Percentiles rank a stretch among this genome's conserved stretches.
Conservation (phyloP, 2,113 vertebrate genomes). For the Mohoua ochrocephala region DNA sequence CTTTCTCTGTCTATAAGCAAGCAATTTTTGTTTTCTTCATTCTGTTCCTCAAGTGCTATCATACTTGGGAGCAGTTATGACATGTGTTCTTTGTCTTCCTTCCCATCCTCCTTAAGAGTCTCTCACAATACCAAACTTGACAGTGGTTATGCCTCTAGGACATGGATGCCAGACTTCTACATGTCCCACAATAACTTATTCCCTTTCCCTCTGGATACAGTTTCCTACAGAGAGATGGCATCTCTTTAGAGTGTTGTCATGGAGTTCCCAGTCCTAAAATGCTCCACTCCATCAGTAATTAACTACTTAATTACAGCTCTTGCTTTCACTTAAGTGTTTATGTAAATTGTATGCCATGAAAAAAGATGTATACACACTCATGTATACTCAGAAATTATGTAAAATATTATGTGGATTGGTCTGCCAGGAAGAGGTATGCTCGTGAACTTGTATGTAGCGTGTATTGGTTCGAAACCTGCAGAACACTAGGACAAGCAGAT, state of each 20-base stretch:
- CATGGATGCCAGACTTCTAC: not conserved
- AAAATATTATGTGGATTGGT: not conserved
- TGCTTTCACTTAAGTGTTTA: not conserved
- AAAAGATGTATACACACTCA: not conserved
- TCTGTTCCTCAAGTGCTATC: not conserved
- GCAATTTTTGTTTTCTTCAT: not conserved
- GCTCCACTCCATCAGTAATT: not conserved
- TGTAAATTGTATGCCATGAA: not conserved
- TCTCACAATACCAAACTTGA: not conserved
- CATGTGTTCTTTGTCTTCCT: not conserved
- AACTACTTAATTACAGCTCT: not conserved
- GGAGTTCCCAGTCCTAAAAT: not conserved
- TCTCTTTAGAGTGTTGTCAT: not conserved
- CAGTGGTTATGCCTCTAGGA: not conserved
- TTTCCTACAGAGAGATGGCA: not conserved
- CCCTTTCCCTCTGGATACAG: not conserved
- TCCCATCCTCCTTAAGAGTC: not conserved
- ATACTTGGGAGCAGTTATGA: not conserved
- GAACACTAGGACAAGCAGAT: not conserved
- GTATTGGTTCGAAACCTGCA: not conserved
- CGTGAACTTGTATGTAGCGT: not conserved
- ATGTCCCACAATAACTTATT: accelerated
- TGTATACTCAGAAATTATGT: not conserved
- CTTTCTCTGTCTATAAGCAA: not conserved
- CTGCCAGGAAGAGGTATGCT: not conserved